phyloP scores from a whole-genome alignment of 2,113 vertebrate species.

The Silurus meridionalis region DNA sequence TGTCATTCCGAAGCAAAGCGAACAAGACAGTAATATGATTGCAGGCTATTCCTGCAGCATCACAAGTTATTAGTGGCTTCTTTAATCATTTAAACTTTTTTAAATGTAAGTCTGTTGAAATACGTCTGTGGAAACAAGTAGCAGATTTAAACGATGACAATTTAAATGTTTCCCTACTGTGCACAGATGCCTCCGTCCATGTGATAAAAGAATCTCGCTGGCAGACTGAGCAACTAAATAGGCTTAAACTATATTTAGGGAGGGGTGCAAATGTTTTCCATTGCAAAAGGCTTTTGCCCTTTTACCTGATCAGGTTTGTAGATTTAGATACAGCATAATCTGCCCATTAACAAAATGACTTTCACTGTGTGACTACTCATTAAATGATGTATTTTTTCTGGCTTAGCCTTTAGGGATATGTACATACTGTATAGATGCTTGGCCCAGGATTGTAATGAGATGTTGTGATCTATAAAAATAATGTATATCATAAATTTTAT shows the following conservation, averaged over 20 bases:
- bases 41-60: slow-evolving; percentile 22
- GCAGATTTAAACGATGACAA: slow-evolving; percentile 33
- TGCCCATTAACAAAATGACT: not conserved
- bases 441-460: no score
- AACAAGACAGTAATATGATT: slow-evolving; percentile 28
- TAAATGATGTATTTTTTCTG: not conserved
- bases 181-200: slow-evolving; percentile 25
- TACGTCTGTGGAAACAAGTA: slow-evolving; percentile 23
- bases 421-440: not conserved
- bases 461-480: not conserved
- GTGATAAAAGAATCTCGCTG: slow-evolving; percentile 2
- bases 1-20: slow-evolving; percentile 21
- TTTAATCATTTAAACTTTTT: slow-evolving; percentile 36
- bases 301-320: not conserved
- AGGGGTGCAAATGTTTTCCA: not conserved
- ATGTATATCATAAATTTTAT: not conserved
- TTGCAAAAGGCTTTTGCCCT: not conserved
- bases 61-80: slow-evolving; percentile 25
- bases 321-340: slow-evolving; percentile 4
- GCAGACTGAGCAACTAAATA: slow-evolving; percentile 26
- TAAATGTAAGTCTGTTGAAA: slow-evolving; percentile 10
- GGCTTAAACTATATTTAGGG: slow-evolving; percentile 14
- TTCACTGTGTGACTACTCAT: not conserved
- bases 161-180: slow-evolving; percentile 33
- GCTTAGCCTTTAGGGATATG: not conserved